Evolutionary conservation across 2,888 invertebrate genomes (phyloP).

Genomic region (Caenorhabditis imperialis): DNA sequence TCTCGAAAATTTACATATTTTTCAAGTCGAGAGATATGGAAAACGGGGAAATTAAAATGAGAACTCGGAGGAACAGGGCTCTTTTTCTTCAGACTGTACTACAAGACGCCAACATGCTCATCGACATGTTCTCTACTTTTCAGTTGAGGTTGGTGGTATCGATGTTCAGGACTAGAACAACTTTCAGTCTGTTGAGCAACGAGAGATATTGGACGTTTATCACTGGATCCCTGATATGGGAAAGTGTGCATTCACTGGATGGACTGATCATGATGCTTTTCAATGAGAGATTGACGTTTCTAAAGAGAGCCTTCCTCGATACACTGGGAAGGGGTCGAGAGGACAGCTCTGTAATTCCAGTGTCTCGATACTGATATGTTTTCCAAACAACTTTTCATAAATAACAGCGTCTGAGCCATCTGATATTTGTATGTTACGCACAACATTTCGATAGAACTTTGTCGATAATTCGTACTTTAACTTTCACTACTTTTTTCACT

Average conservation of each 20-base stretch:
- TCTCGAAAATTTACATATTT: conserved; percentile 28
- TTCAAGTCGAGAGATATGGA: conserved; percentile 11
- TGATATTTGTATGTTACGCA: no score
- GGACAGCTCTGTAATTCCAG: no score
- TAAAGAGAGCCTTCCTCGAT: no score
- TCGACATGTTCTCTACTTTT: conserved; percentile 44
- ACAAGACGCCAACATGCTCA: conserved; percentile 24
- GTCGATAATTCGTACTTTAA: no score
- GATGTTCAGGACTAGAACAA: neutral
- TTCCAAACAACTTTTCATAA: no score
- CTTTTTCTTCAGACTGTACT: conserved; percentile 40
- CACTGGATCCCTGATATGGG: conserved; percentile 31
- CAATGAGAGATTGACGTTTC: no score
- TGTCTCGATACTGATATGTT: no score
- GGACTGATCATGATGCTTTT: neutral
- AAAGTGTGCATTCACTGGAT: conserved; percentile 32
- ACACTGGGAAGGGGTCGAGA: no score
- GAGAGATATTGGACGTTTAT: conserved; percentile 22
- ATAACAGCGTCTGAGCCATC: no score
- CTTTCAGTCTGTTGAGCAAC: conserved; percentile 23
- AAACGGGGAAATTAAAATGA: conserved; percentile 12
- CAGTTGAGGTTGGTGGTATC: conserved; percentile 6
- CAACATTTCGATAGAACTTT: no score
- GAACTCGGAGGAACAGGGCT: conserved; percentile 8
- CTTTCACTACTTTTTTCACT: no score